Base-by-base conservation (phyloP, 2,797 vertebrate genomes). In the Melanotaenia boesemani region DNA sequence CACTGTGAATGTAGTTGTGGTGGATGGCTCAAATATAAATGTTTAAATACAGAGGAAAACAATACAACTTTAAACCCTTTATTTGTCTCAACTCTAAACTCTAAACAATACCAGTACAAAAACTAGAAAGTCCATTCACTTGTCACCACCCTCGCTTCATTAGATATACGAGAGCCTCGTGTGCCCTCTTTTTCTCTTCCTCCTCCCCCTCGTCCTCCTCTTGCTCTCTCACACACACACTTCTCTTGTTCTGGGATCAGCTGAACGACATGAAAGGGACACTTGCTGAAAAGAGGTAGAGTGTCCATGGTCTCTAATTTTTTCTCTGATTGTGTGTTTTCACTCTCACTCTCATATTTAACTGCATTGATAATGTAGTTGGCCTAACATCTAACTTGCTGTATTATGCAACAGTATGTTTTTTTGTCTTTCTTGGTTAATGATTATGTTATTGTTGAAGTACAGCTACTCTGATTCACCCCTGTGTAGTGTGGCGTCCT, bases 211-310 rank as follows among this genome's bases (percentile, higher is more conserved):
- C 26, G 36, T 57, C 32, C 7, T 34, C 9, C 36, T 60, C 37
- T 20, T 41, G 20, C 44, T 30, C 30, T 54, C 57, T 57, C 77
- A 37, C 79, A 82, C 81, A 86, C 77, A 79, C 77, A 74, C 83
- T 48, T 70, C 66, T 89, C 72, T 85, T 88, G 77, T 85, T 86
- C 76, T 85, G 81, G 74, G 71, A 80, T 90, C 88, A 86, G 83
- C 92, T 82, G 82, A 89, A 69, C 68, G 9, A 72, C 77, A 78
- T 81, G 85, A 85, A 87, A 81, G 66, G 65, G 15, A 86, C 85
- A 83, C 80, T 86, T 62, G 76, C 75, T 81, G 69, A 81, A 63
- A 75, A 80, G 76, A 90, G 87, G 91, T 91, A 89, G 76, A 78
- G 79, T 86, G 79, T 85, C 28, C 59, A 36, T 0, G 24, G 61